Evolutionary conservation across 1,140 invertebrate species (phyloP).

Genomic region (Magallana angulata): DNA sequence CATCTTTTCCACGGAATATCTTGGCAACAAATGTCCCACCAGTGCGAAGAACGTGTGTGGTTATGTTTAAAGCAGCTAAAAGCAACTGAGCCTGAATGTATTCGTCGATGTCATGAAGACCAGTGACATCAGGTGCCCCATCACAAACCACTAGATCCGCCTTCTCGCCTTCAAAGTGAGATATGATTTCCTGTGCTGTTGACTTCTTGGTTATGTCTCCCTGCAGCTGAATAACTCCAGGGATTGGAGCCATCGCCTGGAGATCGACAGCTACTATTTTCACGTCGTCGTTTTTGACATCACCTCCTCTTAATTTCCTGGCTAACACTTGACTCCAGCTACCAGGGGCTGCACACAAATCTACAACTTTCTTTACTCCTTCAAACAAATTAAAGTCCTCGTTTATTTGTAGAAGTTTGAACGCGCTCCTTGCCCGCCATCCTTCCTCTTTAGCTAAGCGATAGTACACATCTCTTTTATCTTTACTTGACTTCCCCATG

Average conservation of each 20-base stretch:
- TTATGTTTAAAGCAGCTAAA: conserved; percentile 96
- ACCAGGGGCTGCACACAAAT: conserved; percentile 96
- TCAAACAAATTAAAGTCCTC: conserved; percentile 95
- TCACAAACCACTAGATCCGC: conserved; percentile 99
- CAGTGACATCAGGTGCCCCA: conserved; percentile 99
- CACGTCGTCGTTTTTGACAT: conserved; percentile 78
- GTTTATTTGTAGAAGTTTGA: conserved; percentile 98
- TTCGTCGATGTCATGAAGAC: conserved; percentile 98
- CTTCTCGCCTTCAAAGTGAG: conserved; percentile 92
- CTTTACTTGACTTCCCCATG: conserved; percentile 99
- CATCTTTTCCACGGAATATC: conserved; percentile 96
- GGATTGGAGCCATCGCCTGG: conserved; percentile 97
- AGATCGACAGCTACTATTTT: conserved; percentile 99
- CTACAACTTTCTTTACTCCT: conserved; percentile 94
- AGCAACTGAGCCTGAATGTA: conserved; percentile 97
- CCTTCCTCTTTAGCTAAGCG: conserved; percentile 98
- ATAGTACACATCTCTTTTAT: conserved; percentile 99
- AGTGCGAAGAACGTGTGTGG: conserved; percentile 92
- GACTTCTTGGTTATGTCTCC: conserved; percentile 97
- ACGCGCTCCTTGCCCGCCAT: conserved; percentile 98
- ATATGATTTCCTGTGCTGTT: conserved; percentile 94
- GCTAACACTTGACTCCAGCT: conserved; percentile 99
- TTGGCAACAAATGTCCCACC: conserved; percentile 97
- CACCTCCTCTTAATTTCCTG: conserved; percentile 83
- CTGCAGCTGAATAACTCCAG: conserved; percentile 95